Evolutionary conservation across 2,113 vertebrate genomes (phyloP).

Genomic region (Eleginops maclovinus): DNA sequence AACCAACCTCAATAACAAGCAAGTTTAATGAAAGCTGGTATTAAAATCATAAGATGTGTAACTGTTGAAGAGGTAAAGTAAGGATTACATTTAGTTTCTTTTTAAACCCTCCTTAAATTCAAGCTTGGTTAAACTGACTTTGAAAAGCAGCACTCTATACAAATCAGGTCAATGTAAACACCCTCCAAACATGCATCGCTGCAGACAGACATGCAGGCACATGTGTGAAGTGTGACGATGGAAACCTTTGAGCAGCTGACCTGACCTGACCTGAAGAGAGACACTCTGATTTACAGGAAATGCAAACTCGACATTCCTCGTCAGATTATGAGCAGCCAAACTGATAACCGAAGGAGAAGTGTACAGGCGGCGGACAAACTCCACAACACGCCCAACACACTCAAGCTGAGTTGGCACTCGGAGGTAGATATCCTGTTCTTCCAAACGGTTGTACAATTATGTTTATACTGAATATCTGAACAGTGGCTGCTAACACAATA

Average conservation of each 20-base stretch:
- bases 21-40: constrained; percentile 17
- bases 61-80: background rate
- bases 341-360: constrained; percentile 16
- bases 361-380: constrained; percentile 24
- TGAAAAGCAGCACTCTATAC: background rate
- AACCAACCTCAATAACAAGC: constrained; percentile 32
- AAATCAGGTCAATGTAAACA: constrained; percentile 54
- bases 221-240: constrained; percentile 32
- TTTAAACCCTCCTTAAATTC: no score
- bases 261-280: constrained; percentile 26
- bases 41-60: constrained; percentile 10
- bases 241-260: constrained; percentile 43
- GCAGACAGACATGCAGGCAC: constrained; percentile 51
- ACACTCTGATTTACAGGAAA: constrained; percentile 66
- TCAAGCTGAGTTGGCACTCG: background rate
- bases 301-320: constrained; percentile 62
- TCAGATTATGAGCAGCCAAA: constrained; percentile 37
- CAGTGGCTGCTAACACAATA: background rate
- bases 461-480: background rate
- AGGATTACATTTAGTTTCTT: no score
- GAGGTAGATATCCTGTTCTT: background rate
- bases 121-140: constrained; percentile 3
- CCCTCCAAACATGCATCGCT: constrained; percentile 13
- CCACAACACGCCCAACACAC: constrained; percentile 12
- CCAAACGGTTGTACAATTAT: background rate